Evolutionary conservation across 2,113 vertebrate genomes (phyloP), one percentile per base, ranked within the genome.

Genomic region (Eonycteris spelaea): DNA sequence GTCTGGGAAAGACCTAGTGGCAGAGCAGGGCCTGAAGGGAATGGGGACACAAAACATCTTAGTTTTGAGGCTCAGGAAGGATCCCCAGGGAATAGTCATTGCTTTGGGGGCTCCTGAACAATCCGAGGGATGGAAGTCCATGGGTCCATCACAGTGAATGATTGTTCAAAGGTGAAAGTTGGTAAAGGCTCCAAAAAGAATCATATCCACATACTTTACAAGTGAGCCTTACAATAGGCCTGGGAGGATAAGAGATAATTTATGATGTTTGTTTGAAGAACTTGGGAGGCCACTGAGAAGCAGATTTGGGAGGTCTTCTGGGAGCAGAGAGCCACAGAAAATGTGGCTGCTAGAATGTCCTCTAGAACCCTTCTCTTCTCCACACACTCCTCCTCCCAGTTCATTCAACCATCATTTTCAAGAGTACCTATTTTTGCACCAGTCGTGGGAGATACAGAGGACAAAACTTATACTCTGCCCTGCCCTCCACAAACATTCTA

Each of bases 211-310:
- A 30, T 71, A 63, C 33, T 10, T 63, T 84, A 95, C 11, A 65
- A 40, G 59, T 85, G 59, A 96, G 28, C 61, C 48, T 94, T 91
- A 83, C 70, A 91, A 77, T 74, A 90, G 28, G 28, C 28, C 57
- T 71, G 33, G 53, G 18, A 63, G 12, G 40, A 35, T 30, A 7
- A 40, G 21, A 73, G 68, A 78, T 43, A 77, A 35, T 68, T 89
- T 82, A 57, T 71, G 35, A 57, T 67, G 7, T 30, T 59, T 19
- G 40, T 91, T 88, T 78, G 59, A 90, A 96, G 40, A 96, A 96
- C 28, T 92, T 93, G 22, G 4, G 5, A 38, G n/a, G 26, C 11
- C 40, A 92, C 59, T 4, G 9, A 59, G 73, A 97, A 86, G 38
- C 73, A 93, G 48, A 91, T 5, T 55, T 93, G 82, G 18, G 33